Evolutionary conservation across 2,888 invertebrate genomes (phyloP).

Genomic region (Drosophila melanosoma): DNA sequence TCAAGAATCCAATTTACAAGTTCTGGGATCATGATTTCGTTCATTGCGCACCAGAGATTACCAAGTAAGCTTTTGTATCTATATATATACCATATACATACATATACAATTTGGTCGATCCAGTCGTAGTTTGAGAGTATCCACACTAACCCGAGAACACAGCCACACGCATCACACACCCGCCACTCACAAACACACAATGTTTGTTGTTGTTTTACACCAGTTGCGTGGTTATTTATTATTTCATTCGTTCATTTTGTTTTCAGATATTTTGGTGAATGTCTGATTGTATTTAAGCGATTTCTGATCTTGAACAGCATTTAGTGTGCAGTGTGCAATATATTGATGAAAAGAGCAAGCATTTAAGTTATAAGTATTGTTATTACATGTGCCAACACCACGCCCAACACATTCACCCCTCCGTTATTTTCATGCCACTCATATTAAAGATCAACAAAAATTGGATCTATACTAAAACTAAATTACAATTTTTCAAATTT

Average conservation of each 20-base stretch:
- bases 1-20: slow-evolving; percentile 98
- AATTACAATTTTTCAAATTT: neutral
- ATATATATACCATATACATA: neutral
- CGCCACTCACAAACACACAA: neutral
- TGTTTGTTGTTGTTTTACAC: slow-evolving; percentile 6
- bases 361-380: slow-evolving; percentile 17
- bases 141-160: neutral
- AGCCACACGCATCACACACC: neutral
- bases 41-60: slow-evolving; percentile 99
- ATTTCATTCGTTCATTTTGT: slow-evolving; percentile 46
- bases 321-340: slow-evolving; percentile 61
- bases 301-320: slow-evolving; percentile 54
- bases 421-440: neutral
- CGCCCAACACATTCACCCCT: neutral
- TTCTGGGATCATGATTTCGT: slow-evolving; percentile 99
- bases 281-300: slow-evolving; percentile 64
- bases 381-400: slow-evolving; percentile 4
- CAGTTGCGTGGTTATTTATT: slow-evolving; percentile 37
- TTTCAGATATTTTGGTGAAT: slow-evolving; percentile 76
- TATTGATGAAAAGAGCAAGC: slow-evolving; percentile 27
- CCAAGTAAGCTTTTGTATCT: slow-evolving; percentile 91
- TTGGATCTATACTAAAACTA: neutral
- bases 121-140: slow-evolving; percentile 9
- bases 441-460: neutral
- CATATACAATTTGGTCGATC: neutral